Evolutionary conservation across 2,888 invertebrate genomes (phyloP), one percentile per base, ranked within the genome.

Genomic region (Oscheius sp.): DNA sequence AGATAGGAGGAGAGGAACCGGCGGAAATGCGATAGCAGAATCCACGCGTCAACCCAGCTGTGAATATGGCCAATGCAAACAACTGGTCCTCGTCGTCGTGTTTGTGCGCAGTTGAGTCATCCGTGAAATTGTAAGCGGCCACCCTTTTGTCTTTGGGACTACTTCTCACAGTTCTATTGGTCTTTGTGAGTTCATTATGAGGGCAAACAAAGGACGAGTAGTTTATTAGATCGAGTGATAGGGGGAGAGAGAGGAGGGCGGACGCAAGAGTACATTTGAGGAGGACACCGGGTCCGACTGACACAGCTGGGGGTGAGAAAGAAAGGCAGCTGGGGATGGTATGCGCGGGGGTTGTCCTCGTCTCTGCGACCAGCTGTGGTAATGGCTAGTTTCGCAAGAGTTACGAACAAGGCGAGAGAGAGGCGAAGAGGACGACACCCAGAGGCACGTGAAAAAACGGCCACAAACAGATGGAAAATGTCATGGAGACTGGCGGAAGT

Each of bases 31-130:
- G 55, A 55, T 55, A 55, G 55, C 23, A 55, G 35, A 35, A 55
- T 55, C 55, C 55, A 55, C 55, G 53, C 18, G 13, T 21, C 21
- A 21, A 7, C 16, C 61, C 61, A 61, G 61, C 61, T 61, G 61
- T 61, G 61, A 61, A 61, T 61, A 61, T 61, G 61, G 61, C 61
- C 61, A 61, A 18, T 3, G 61, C 61, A 61, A 41, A 61, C 61
- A 61, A 41, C 58, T 58, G 58, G 43, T 43, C 61, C 41, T 18
- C 43, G 9, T 18, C 43, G 9, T 12, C 29, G 23, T 61, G 59
- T 59, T 29, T 59, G 59, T 13, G 59, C 35, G 35, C 35, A 35
- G 35, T 9, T 35, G 35, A 9, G 9, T 35, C 5, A 35, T 13
- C 16, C n/a, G 35, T 35, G 5, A 35, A 3, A 35, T 35, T 35